Conservation (phyloP, 2,888 invertebrate genomes). For the Clusia tigrina region DNA sequence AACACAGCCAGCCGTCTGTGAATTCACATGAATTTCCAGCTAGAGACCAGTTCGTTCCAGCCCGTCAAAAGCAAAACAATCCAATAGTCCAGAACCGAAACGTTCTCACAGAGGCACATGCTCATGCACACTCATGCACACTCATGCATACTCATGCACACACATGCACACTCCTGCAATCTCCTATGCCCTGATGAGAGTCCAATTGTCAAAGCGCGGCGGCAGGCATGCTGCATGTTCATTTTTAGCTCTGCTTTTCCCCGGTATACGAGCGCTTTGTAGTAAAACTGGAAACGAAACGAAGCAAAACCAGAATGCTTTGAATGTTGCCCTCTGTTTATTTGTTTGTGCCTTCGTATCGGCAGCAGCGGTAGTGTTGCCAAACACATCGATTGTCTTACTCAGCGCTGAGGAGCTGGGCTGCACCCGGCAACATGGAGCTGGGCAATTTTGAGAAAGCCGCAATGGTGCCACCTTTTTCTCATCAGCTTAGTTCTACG, state of each 20-base stretch:
- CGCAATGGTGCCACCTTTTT: too few relatives aligned
- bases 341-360: not conserved
- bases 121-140: not conserved
- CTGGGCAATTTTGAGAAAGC: too few relatives aligned
- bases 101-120: not conserved
- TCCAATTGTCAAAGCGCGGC: too few relatives aligned
- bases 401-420: not conserved
- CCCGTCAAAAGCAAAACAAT: not conserved
- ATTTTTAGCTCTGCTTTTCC: too few relatives aligned
- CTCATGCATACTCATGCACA: not conserved
- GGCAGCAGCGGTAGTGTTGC: conserved; percentile 2
- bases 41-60: conserved; percentile 6
- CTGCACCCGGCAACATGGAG: not conserved
- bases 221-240: too few relatives aligned
- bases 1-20: not conserved
- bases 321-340: not conserved
- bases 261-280: too few relatives aligned
- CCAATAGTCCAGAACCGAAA: too few relatives aligned
- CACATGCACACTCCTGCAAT: too few relatives aligned
- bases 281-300: conserved; percentile 6
- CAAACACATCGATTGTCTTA: too few relatives aligned
- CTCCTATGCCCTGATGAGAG: too few relatives aligned
- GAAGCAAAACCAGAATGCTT: conserved; percentile 22
- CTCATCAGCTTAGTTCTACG: too few relatives aligned
- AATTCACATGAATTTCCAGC: too few relatives aligned